phyloP scores from a whole-genome alignment of 2,797 vertebrate species.

The Cacajao melanocephalus region DNA sequence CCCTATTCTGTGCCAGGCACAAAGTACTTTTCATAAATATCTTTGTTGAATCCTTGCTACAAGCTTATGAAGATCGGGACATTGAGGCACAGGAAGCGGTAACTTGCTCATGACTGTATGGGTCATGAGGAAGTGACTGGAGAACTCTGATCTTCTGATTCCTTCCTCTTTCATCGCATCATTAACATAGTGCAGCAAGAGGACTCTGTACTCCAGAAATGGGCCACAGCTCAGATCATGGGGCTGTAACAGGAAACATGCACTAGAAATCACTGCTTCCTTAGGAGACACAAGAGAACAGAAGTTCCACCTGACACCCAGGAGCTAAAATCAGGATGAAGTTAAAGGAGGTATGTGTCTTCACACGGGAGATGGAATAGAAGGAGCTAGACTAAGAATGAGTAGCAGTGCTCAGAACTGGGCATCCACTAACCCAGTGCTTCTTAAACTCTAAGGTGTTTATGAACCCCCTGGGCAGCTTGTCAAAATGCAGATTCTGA shows the following conservation, averaged over 20 bases:
- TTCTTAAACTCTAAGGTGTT: background rate
- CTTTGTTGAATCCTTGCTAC: background rate
- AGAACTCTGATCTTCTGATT: background rate
- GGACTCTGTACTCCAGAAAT: background rate
- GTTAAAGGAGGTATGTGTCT: background rate
- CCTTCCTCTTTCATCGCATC: background rate
- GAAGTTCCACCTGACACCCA: background rate
- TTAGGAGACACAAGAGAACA: background rate
- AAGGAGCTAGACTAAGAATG: background rate
- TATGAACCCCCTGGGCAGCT: background rate
- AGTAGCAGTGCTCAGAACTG: fast-evolving
- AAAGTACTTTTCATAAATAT: background rate
- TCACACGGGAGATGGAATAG: background rate
- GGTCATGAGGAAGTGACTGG: background rate
- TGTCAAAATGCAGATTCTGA: background rate
- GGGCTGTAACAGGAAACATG: background rate
- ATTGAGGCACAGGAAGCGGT: background rate
- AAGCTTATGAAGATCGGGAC: background rate
- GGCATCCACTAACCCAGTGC: background rate
- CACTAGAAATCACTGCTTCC: background rate
- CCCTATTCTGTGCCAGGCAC: background rate
- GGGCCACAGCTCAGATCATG: background rate
- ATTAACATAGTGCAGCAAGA: background rate
- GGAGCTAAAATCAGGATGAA: background rate
- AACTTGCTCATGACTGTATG: background rate